Percentiles rank a stretch among this genome's conserved stretches.
phyloP scores from a whole-genome alignment of 2,888 invertebrate species.

The Ypsolopha sequella region DNA sequence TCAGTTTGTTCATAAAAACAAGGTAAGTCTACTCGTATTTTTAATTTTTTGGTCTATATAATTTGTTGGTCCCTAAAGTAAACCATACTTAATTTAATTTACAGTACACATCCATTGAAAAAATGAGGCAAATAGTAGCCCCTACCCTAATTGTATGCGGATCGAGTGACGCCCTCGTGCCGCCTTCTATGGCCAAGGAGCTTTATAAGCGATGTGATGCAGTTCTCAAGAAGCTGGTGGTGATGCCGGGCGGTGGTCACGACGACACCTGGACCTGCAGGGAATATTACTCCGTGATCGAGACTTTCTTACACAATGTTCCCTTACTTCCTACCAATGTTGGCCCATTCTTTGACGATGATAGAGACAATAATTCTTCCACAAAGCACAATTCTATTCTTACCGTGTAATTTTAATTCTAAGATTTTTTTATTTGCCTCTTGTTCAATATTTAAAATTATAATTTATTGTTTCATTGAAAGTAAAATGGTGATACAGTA shows the following conservation, averaged over 20 bases:
- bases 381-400: conserved; percentile 29
- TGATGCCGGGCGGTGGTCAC: conserved; percentile 88
- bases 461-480: no score
- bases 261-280: conserved; percentile 95
- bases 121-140: conserved; percentile 78
- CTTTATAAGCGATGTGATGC: conserved; percentile 83
- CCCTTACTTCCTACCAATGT: conserved; percentile 37
- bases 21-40: conserved; percentile 67
- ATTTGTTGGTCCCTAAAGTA: background rate
- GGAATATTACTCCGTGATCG: conserved; percentile 77
- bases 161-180: conserved; percentile 87
- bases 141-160: conserved; percentile 93
- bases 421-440: no score
- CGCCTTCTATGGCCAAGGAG: conserved; percentile 90
- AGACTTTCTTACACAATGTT: conserved; percentile 57
- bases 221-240: conserved; percentile 79
- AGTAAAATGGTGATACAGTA: no score
- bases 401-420: conserved; percentile 25
- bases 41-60: conserved; percentile 15
- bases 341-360: conserved; percentile 34
- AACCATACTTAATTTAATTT: background rate
- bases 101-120: conserved; percentile 80
- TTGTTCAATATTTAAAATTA: no score
- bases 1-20: conserved; percentile 89
- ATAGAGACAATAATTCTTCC: conserved; percentile 17